A percentile compares a stretch with the other conserved stretches of the same genome.
phyloP scores from a whole-genome alignment of 2,888 invertebrate genomes.

The Harpalus rubripes region DNA sequence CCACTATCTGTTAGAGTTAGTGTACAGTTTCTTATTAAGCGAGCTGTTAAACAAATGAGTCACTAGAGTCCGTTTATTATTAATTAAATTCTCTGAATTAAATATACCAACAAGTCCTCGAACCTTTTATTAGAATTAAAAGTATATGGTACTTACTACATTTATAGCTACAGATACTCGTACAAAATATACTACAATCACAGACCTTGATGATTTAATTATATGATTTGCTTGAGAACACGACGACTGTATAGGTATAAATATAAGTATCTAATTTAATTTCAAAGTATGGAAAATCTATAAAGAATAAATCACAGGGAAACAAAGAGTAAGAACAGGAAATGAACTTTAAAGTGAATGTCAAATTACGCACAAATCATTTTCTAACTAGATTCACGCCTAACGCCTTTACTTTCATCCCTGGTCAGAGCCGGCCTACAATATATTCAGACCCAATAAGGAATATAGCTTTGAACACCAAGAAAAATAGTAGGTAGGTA shows the following conservation, averaged over 20 bases:
- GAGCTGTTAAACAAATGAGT: background rate
- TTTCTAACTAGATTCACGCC: conserved; percentile 20
- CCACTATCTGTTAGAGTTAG: no score
- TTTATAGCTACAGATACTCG: background rate
- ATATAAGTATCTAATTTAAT: background rate
- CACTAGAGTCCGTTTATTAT: background rate
- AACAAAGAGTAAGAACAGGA: background rate
- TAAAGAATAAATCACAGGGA: background rate
- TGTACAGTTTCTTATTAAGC: background rate
- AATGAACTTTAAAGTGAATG: conserved; percentile 23
- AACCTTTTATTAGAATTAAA: background rate
- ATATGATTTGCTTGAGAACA: background rate
- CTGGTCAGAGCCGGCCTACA: background rate
- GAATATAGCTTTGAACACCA: background rate
- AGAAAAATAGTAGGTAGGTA: no score
- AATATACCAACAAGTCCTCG: background rate
- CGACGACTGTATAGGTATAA: background rate
- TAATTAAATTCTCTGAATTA: background rate
- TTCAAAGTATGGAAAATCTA: background rate
- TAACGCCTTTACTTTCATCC: conserved; percentile 21
- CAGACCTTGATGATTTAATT: no score
- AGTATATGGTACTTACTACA: background rate
- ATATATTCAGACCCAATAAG: background rate
- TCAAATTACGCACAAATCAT: conserved; percentile 42
- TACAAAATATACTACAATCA: no score